Evolutionary conservation across 2,888 invertebrate species (phyloP).

Genomic region (Heterodera filipjevi): DNA sequence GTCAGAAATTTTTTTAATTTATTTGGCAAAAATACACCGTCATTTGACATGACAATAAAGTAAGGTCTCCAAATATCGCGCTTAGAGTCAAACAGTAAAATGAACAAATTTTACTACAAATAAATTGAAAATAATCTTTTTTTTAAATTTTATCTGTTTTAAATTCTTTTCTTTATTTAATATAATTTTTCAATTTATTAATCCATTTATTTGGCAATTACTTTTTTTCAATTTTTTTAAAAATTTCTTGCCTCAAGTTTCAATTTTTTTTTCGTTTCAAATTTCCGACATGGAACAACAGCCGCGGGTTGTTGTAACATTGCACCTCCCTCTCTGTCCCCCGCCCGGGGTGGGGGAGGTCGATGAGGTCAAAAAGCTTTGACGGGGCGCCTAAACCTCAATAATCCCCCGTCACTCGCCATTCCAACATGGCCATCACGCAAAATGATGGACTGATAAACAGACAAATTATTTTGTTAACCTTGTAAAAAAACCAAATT

Average conservation of each 20-base stretch:
- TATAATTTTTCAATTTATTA: conserved; percentile 14
- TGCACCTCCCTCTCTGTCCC: not conserved
- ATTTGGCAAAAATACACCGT: too few species aligned
- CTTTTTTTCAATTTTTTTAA: conserved; percentile 7
- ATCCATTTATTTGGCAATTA: not conserved
- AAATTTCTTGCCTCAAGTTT: conserved; percentile 9
- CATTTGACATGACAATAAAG: too few species aligned
- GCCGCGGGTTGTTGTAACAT: not conserved
- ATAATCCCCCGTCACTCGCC: not conserved
- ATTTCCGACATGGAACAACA: not conserved
- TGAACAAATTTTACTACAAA: too few species aligned
- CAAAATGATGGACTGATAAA: not conserved
- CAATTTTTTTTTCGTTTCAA: not conserved
- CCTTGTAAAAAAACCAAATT: too few species aligned
- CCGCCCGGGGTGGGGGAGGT: too few species aligned
- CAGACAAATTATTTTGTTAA: too few species aligned
- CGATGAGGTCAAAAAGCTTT: not conserved
- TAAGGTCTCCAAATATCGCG: not conserved
- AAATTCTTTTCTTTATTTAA: not conserved
- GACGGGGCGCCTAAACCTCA: not conserved
- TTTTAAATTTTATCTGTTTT: too few species aligned
- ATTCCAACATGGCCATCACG: not conserved
- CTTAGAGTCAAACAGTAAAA: too few species aligned
- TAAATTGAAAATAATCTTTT: too few species aligned
- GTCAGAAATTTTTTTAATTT: not conserved